Evolutionary conservation across 2,888 invertebrate genomes (phyloP).

Genomic region (Psylliodes chrysocephalus): DNA sequence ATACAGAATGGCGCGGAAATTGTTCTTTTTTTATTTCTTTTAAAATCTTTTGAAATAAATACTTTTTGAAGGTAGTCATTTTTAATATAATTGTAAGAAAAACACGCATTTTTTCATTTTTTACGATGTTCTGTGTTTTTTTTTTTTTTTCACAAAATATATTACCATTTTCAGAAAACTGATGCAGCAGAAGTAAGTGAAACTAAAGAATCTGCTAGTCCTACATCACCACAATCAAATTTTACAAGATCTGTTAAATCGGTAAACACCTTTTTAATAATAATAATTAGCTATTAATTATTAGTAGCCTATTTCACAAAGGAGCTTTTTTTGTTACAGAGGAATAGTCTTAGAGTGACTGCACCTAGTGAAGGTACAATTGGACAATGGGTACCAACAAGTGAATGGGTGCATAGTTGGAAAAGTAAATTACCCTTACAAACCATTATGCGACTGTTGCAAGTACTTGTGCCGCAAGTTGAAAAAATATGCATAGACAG

Average conservation of each 20-base stretch:
- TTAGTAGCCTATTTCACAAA: too few species aligned
- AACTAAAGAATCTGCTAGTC: constrained; percentile 17
- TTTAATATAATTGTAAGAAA: too few species aligned
- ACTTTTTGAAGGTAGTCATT: too few species aligned
- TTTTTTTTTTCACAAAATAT: too few species aligned
- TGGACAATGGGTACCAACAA: constrained; percentile 86
- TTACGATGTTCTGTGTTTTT: too few species aligned
- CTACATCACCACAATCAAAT: constrained; percentile 37
- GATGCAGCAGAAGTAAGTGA: constrained; percentile 12
- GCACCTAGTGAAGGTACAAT: constrained; percentile 56
- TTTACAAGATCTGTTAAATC: constrained; percentile 58
- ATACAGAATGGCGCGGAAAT: too few species aligned
- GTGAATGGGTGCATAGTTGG: constrained; percentile 97
- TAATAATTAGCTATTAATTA: too few species aligned
- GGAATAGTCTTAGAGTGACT: constrained; percentile 72
- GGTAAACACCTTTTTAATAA: constrained; percentile 46
- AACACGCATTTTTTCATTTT: too few species aligned
- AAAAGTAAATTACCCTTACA: constrained; percentile 96
- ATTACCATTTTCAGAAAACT: constrained; percentile 12
- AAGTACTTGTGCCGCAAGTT: constrained; percentile 98
- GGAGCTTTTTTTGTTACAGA: constrained; percentile 60
- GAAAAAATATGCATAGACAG: constrained; percentile 99
- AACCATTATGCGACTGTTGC: constrained; percentile 98
- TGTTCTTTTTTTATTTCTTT: too few species aligned
- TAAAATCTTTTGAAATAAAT: too few species aligned